Base-by-base conservation (phyloP, 2,888 invertebrate genomes). In the Priocnemis perturbator region DNA sequence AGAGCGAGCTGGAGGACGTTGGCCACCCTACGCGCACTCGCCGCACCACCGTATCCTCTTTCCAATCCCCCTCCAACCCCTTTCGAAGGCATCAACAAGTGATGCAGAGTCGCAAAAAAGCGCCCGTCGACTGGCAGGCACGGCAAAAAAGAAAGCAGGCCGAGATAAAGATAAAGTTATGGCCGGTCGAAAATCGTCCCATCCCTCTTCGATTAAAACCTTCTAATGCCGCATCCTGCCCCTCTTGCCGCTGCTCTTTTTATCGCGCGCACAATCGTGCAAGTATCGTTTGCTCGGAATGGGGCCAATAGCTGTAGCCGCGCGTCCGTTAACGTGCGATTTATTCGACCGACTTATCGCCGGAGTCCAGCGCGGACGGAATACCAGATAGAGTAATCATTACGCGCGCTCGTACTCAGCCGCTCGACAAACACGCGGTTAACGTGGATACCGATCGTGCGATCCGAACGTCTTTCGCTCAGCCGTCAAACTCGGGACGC, bases 71-170 rank as follows among this genome's bases (percentile, higher is more conserved):
- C 17, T 59, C 48, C 37, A 44, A 19, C 26, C 9, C 66, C 48
- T 45, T 55, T 56, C 44, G 19, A 52, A 67, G 58, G 69, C 75
- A 73, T 73, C 73, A 79, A 75, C 79, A 79, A 79, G 77, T 79
- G 78, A 79, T 70, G 70, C 47, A 60, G 62, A 47, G 63, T 58
- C 55, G 70, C 69, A 59, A 77, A 77, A 77, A 73, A 74, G 45
- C 69, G 58, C 47, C 52, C 52, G 58, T 52, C 19, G 68, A 21
- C 23, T 23, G 48, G 37, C 67, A 68, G 64, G 59, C 17, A 48
- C 56, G 70, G 63, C 73, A 68, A 73, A 73, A 71, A 67, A 26
- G n/a, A 69, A 60, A 30, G 59, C 60, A n/a, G 11, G 15, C 61
- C 62, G 37, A 59, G 71, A 72, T 72, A 68, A 70, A 69, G 47